Conservation (phyloP, 2,113 vertebrate species). For the Psittacus erithacus region DNA sequence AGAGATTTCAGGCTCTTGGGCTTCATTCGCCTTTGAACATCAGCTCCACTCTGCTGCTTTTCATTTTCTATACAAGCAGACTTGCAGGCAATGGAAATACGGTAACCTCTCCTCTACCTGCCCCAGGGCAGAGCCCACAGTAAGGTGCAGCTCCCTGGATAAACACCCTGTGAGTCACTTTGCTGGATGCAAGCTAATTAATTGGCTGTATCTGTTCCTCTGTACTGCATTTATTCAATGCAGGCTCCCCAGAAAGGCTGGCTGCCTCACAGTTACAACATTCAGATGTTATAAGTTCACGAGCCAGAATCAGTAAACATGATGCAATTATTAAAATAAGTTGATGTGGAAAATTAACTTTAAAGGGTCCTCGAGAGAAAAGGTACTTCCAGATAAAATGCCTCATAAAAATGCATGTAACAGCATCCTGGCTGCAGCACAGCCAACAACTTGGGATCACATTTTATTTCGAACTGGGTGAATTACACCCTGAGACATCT, state of each 20-base stretch:
- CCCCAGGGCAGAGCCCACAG: background rate
- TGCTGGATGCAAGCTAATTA: background rate
- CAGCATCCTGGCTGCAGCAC: background rate
- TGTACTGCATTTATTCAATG: background rate
- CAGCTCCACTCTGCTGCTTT: background rate
- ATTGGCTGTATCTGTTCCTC: background rate
- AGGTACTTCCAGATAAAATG: slow-evolving; percentile 56
- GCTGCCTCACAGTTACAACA: background rate
- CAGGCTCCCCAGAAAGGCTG: background rate
- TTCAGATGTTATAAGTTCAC: slow-evolving; percentile 33
- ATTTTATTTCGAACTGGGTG: background rate
- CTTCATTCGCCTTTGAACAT: background rate
- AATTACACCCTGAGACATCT: background rate
- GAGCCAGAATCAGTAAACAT: slow-evolving; percentile 50
- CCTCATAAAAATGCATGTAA: slow-evolving; percentile 45
- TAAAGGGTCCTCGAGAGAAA: slow-evolving; percentile 41
- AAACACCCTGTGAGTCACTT: background rate
- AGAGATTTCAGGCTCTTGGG: background rate
- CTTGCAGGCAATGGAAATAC: background rate
- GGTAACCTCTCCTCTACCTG: background rate
- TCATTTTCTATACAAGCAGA: background rate
- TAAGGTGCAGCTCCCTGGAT: background rate
- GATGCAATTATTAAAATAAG: slow-evolving; percentile 61
- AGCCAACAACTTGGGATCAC: background rate
- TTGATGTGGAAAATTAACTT: slow-evolving; percentile 44